These are phyloP conservation scores for Lepidotrigona ventralis DNA, from an alignment of 1,140 invertebrate genomes.

Conservation along the genomic window DNA sequence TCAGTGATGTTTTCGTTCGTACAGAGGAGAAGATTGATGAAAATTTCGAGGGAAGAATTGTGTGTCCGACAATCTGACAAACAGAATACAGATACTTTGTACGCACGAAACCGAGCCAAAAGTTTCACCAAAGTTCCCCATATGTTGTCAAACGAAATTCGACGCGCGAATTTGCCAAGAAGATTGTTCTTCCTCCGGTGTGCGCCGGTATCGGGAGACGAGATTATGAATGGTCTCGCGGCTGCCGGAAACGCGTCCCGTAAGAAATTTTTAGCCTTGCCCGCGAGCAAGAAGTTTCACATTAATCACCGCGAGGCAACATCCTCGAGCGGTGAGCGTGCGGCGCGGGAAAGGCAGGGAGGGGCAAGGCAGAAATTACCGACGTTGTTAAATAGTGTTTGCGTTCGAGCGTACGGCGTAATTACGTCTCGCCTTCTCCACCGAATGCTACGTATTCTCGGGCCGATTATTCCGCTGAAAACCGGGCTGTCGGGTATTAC, in stretches of 20 bases:
- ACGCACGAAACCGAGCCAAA: too few relatives aligned
- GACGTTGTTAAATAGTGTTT: constrained; percentile 45
- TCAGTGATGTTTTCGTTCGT: too few relatives aligned
- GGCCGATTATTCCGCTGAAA: constrained; percentile 36
- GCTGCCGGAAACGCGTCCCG: constrained; percentile 44
- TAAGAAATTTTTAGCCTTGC: constrained; percentile 50
- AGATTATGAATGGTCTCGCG: constrained; percentile 39
- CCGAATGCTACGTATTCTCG: constrained; percentile 16
- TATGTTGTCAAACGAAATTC: background rate
- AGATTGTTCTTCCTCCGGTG: background rate
- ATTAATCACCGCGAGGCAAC: constrained; percentile 53
- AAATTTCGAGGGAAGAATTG: too few relatives aligned
- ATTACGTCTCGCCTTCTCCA: constrained; percentile 42
- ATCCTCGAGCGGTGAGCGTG: constrained; percentile 28
- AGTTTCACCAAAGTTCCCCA: background rate
- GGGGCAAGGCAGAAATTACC: constrained; percentile 41
- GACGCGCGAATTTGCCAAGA: background rate
- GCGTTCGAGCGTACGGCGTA: constrained; percentile 32
- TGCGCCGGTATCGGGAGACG: constrained; percentile 6
- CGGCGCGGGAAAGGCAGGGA: constrained; percentile 8
- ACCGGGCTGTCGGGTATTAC: constrained; percentile 15
- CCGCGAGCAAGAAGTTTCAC: constrained; percentile 51
- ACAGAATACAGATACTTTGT: too few relatives aligned
- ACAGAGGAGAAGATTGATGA: too few relatives aligned
- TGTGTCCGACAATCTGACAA: too few relatives aligned